Percentiles rank a stretch among this genome's conserved stretches.
These are phyloP conservation scores for Rhinoraja longicauda DNA, from an alignment of 2,797 vertebrate species.

Conservation along the genomic window DNA sequence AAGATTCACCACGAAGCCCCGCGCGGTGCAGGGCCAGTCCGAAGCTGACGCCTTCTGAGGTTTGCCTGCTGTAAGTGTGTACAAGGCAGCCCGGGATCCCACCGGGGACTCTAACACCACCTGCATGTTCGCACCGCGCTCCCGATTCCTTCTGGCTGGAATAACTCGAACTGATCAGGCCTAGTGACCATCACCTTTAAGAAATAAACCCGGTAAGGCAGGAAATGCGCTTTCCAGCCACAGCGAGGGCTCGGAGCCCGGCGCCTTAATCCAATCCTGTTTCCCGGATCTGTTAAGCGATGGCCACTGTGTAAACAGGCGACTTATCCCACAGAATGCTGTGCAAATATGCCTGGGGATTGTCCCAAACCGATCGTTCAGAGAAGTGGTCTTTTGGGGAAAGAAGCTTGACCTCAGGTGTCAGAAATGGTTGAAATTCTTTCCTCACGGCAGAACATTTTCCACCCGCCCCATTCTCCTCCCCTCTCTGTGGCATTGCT, in stretches of 20 bases:
- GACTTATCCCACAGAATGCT: background rate
- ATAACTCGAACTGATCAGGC: background rate
- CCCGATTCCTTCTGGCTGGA: background rate
- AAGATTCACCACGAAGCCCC: background rate
- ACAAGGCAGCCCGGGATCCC: background rate
- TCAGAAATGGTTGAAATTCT: background rate
- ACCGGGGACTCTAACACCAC: background rate
- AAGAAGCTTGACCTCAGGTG: background rate
- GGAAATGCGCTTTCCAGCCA: slow-evolving; percentile 1
- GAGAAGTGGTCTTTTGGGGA: background rate
- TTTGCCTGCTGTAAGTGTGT: background rate
- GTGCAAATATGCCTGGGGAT: background rate
- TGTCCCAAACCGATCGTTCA: background rate
- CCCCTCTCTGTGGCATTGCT: background rate
- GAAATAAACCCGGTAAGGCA: background rate
- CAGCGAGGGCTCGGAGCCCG: background rate
- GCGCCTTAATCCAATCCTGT: too few relatives aligned
- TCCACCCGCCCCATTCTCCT: too few relatives aligned
- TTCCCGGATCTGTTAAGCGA: background rate
- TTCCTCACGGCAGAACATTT: background rate
- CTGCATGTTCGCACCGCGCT: background rate
- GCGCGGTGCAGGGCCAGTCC: background rate
- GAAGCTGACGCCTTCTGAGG: background rate
- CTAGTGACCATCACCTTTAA: background rate
- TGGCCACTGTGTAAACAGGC: background rate